Evolutionary conservation across 92 coral and sea anemone species (phyloP).

Genomic region (Montipora capitata): DNA sequence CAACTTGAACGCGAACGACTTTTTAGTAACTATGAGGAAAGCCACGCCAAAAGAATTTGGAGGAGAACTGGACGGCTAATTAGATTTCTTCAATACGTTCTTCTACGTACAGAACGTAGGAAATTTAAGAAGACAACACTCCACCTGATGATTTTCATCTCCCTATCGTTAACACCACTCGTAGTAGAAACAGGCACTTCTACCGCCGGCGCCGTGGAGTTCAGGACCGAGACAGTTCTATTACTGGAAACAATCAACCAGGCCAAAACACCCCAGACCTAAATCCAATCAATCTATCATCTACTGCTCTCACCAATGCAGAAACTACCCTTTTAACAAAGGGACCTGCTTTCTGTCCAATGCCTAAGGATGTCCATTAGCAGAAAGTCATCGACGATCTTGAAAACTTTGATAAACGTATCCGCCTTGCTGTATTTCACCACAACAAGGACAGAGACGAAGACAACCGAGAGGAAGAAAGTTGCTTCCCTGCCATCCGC

Average conservation of each 20-base stretch:
- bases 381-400: conserved; percentile 10
- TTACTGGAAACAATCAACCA: neutral
- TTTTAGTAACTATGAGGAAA: neutral
- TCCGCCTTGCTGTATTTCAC: conserved; percentile 38
- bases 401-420: conserved; percentile 30
- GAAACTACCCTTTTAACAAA: conserved; percentile 1
- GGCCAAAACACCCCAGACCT: conserved; percentile 8
- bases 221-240: neutral
- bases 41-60: conserved; percentile 11
- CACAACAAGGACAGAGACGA: conserved; percentile 5
- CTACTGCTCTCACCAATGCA: conserved; percentile 19
- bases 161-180: neutral
- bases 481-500: conserved; percentile 10
- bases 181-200: conserved; percentile 12
- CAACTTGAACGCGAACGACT: conserved; percentile 12
- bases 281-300: conserved; percentile 23
- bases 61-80: conserved; percentile 1
- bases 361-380: conserved; percentile 34
- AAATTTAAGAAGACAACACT: conserved; percentile 6
- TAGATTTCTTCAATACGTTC: neutral
- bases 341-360: conserved; percentile 46
- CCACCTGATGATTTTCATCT: neutral
- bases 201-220: neutral
- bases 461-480: conserved; percentile 5
- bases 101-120: neutral